Evolutionary conservation across 1,140 invertebrate genomes (phyloP).

Genomic region (Drosophila rhopaloa): DNA sequence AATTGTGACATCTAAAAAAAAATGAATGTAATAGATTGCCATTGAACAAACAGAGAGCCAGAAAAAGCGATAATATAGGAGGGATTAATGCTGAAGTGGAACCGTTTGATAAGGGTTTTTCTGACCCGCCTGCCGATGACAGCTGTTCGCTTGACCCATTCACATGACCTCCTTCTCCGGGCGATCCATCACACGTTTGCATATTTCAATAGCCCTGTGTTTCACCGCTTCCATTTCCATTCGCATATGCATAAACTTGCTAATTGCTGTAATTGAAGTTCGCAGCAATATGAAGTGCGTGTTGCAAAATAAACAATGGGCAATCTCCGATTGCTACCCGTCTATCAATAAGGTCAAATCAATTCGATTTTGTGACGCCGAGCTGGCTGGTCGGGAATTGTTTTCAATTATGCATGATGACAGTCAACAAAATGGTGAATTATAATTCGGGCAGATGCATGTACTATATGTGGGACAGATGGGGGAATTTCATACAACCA

Average conservation of each 20-base stretch:
- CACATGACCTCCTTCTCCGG: slow-evolving; percentile 9
- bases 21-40: slow-evolving; percentile 69
- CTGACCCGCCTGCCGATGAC: slow-evolving; percentile 53
- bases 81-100: slow-evolving; percentile 7
- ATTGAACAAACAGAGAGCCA: slow-evolving; percentile 38
- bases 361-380: slow-evolving; percentile 58
- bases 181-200: slow-evolving; percentile 48
- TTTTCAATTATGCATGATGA: slow-evolving; percentile 72
- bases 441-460: slow-evolving; percentile 34
- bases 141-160: slow-evolving; percentile 37
- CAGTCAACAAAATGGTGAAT: slow-evolving; percentile 45
- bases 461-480: slow-evolving; percentile 21
- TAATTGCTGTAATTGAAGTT: slow-evolving; percentile 63
- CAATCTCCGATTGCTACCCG: slow-evolving; percentile 42
- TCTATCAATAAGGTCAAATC: slow-evolving; percentile 81
- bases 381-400: slow-evolving; percentile 53
- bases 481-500: slow-evolving; percentile 10
- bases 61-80: slow-evolving; percentile 28
- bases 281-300: slow-evolving; percentile 25
- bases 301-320: slow-evolving; percentile 42
- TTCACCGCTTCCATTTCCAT: slow-evolving; percentile 30
- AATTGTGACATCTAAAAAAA: slow-evolving; percentile 51
- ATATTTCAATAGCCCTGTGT: slow-evolving; percentile 39
- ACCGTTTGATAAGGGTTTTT: slow-evolving; percentile 64
- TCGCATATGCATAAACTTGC: slow-evolving; percentile 17